Percentiles rank a stretch among this genome's conserved stretches.
phyloP scores from a whole-genome alignment of 2,888 invertebrate genomes.

The Actias luna region DNA sequence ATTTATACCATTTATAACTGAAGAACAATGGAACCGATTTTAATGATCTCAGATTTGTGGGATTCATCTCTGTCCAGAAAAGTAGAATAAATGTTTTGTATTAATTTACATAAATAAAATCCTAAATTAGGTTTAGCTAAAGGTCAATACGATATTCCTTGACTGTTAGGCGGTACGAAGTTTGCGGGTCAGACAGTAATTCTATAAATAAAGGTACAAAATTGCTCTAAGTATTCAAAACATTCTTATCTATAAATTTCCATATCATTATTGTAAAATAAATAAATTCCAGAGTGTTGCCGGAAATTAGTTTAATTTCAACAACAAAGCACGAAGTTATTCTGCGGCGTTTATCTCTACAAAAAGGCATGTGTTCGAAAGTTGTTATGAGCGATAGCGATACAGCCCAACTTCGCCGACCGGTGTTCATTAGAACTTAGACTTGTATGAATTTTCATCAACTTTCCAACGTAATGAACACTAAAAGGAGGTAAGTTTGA shows the following conservation, averaged over 20 bases:
- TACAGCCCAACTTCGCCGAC: slow-evolving; percentile 63
- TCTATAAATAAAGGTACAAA: slow-evolving; percentile 35
- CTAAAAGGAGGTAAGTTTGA: slow-evolving; percentile 78
- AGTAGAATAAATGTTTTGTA: no score
- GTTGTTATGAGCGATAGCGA: slow-evolving; percentile 52
- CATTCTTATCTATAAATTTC: background rate
- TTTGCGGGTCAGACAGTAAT: no score
- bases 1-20: no score
- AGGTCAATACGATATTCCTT: no score
- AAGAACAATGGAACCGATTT: no score
- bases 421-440: slow-evolving; percentile 79
- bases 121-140: no score
- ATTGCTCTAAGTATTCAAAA: slow-evolving; percentile 20
- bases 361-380: slow-evolving; percentile 45
- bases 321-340: slow-evolving; percentile 33
- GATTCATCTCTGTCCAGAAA: no score
- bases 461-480: slow-evolving; percentile 79
- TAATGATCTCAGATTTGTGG: no score
- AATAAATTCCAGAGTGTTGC: slow-evolving; percentile 21
- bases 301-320: slow-evolving; percentile 33
- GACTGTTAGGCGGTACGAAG: no score
- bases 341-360: slow-evolving; percentile 38
- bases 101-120: no score
- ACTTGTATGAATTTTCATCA: slow-evolving; percentile 77
- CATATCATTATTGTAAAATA: slow-evolving; percentile 11